Base-by-base conservation (phyloP, 92 coral and sea anemone species). In the Parazoanthus swiftii region DNA sequence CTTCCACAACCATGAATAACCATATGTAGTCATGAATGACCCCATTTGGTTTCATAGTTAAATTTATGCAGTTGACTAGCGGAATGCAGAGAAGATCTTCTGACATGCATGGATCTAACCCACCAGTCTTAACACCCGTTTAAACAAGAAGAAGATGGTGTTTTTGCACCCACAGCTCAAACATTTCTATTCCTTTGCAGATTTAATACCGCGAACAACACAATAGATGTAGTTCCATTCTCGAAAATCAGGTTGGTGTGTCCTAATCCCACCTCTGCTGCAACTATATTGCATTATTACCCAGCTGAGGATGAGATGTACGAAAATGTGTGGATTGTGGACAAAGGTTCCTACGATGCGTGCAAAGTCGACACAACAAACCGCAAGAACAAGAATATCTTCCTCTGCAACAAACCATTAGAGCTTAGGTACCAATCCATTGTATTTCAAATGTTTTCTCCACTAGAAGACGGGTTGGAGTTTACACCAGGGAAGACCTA, bases 291-390 rank as follows among this genome's bases (percentile, higher is more conserved):
- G 20, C 29, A 82, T 4, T 26, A 82, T 26, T 25, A 67, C 66
- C 86, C 86, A 0, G 36, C 43, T 25, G 66, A 68, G 38, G 86
- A 82, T 39, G 25, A 67, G 8, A 67, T 82, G 78, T 82, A 23
- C 39, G 86, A 82, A 33, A 82, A 82, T 70, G 39, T 81, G 2
- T 81, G 86, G 86, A 29, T 81, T 7, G 86, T 81, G 3, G 86
- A 81, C 86, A 81, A 82, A 44, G 7, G 43, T 1, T 68, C 86
- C 0, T 82, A 82, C 66, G 86, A 82, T 29, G 37, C 39, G 43
- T 82, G 86, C 35, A 63, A 9, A 13, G 23, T 82, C 18, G 33
- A 82, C 42, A 3, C 6, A 0, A 82, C 16, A 1, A 29, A 82
- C 16, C 76, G 44, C 10, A 5, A 82, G 37, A 82, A 68, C 58